Evolutionary conservation across 53 echinoderm and acorn worm genomes (phyloP).

Genomic region (Luidia sarsii): DNA sequence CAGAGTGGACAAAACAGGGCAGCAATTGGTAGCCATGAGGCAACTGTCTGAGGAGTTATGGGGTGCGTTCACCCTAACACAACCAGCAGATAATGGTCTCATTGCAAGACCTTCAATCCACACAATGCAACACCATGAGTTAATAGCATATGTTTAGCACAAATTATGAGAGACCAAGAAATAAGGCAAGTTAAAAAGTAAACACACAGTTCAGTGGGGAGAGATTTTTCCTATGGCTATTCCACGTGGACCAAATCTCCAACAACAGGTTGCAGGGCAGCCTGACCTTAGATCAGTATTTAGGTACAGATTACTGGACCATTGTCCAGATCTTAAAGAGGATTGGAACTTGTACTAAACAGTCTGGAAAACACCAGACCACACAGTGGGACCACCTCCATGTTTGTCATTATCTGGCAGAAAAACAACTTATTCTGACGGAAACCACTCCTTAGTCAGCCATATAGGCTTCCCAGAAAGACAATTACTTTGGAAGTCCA

Average conservation of each 20-base stretch:
- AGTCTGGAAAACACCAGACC: slow-evolving; percentile 25
- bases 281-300: not conserved
- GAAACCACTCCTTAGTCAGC: too few species aligned
- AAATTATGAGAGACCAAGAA: not conserved
- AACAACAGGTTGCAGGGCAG: slow-evolving; percentile 23
- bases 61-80: slow-evolving; percentile 28
- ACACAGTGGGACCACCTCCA: slow-evolving; percentile 4
- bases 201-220: not conserved
- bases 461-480: too few species aligned
- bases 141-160: slow-evolving; percentile 9
- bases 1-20: slow-evolving; percentile 34
- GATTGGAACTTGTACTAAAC: not conserved
- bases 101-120: not conserved
- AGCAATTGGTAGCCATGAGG: slow-evolving; percentile 18
- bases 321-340: slow-evolving; percentile 13
- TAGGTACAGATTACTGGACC: not conserved
- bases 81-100: not conserved
- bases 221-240: not conserved
- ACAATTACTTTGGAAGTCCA: too few species aligned
- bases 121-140: slow-evolving; percentile 13
- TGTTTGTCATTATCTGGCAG: not conserved
- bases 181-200: not conserved
- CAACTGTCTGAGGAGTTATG: not conserved
- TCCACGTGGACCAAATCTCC: not conserved
- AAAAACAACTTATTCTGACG: slow-evolving; percentile 28